A percentile compares a stretch with the other conserved stretches of the same genome.
Conservation (phyloP, 2,797 vertebrate species). For the Enteromius fasciolatus region DNA sequence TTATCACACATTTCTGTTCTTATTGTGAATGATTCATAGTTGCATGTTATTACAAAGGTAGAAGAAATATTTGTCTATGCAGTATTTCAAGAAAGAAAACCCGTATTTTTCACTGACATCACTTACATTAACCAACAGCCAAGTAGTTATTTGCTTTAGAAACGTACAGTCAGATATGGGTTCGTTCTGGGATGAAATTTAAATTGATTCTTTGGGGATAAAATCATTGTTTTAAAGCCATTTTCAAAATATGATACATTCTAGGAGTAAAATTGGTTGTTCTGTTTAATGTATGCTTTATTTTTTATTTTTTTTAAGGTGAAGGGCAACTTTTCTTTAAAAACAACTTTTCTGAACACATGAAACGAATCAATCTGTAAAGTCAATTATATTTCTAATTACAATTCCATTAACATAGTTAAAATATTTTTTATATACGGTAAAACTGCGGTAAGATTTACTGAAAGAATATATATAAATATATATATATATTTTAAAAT, state of each 20-base stretch:
- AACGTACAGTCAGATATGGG: background rate
- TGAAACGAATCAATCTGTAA: background rate
- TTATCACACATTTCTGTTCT: background rate
- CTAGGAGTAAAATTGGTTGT: background rate
- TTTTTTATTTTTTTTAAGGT: background rate
- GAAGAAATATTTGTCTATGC: background rate
- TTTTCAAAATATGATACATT: background rate
- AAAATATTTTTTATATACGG: background rate
- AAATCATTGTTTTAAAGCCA: background rate
- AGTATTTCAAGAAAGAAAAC: background rate
- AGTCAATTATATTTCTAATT: background rate
- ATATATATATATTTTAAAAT: background rate
- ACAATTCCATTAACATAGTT: background rate
- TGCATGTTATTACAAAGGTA: background rate
- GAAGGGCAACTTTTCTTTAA: background rate
- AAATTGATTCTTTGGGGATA: conserved; percentile 5
- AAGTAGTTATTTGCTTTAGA: conserved; percentile 14
- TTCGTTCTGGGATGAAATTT: background rate
- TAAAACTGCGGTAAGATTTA: background rate
- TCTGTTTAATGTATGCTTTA: background rate
- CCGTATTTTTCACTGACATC: background rate
- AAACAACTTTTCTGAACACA: background rate
- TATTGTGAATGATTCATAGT: background rate
- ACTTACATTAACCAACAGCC: background rate
- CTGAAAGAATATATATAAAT: background rate